Evolutionary conservation across 2,797 vertebrate genomes (phyloP).

Genomic region (Anomalospiza imberbis): DNA sequence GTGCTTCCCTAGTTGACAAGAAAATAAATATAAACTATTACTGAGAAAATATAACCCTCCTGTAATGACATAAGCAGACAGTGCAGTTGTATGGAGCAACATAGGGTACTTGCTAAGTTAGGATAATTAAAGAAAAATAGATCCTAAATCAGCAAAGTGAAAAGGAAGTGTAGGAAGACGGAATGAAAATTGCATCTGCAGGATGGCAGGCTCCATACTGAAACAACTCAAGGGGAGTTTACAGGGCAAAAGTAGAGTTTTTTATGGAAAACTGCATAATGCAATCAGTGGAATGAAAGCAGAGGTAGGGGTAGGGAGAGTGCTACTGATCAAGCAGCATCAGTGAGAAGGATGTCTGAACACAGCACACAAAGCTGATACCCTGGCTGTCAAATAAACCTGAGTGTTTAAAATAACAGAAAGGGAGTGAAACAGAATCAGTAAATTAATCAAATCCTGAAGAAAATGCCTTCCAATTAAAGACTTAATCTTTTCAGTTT

Average conservation of each 20-base stretch:
- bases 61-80: background rate
- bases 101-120: background rate
- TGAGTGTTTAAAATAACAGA: background rate
- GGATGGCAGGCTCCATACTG: background rate
- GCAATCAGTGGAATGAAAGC: background rate
- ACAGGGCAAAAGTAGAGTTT: background rate
- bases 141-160: background rate
- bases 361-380: background rate
- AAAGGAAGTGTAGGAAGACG: background rate
- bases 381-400: background rate
- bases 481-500: background rate
- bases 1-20: background rate
- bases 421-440: background rate
- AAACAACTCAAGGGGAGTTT: background rate
- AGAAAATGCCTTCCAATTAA: background rate
- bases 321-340: background rate
- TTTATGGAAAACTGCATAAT: background rate
- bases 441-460: background rate
- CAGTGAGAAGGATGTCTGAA: background rate
- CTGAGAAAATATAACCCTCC: background rate
- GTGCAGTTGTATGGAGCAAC: background rate
- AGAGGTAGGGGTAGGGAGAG: background rate
- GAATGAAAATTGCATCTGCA: background rate
- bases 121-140: background rate
- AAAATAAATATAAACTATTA: conserved; percentile 29